Conservation (phyloP, 2,888 invertebrate species). For the Caenorhabditis angaria region DNA sequence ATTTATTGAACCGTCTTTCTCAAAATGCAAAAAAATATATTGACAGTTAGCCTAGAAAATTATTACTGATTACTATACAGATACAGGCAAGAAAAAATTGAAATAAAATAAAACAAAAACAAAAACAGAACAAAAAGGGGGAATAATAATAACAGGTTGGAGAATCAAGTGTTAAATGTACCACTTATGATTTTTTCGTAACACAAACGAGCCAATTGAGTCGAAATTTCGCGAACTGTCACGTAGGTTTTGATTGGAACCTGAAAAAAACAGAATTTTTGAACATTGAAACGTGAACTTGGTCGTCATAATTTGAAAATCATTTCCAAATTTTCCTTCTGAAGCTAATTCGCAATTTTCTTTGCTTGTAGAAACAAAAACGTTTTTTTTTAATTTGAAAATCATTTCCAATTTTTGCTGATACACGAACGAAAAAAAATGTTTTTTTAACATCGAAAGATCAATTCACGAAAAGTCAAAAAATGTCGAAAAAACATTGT, state of each 20-base stretch:
- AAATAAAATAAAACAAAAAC: not conserved
- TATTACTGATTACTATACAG: not conserved
- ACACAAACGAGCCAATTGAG: slow-evolving; percentile 40
- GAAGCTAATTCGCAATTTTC: too few relatives aligned
- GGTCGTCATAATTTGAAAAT: too few relatives aligned
- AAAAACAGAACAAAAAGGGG: not conserved
- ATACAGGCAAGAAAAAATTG: not conserved
- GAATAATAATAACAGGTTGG: not conserved
- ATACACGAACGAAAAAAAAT: too few relatives aligned
- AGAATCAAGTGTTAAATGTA: slow-evolving; percentile 6
- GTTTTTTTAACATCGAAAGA: too few relatives aligned
- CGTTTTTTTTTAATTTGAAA: too few relatives aligned
- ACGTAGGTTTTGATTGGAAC: slow-evolving; percentile 41
- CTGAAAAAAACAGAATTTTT: slow-evolving; percentile 1
- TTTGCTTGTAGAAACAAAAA: too few relatives aligned
- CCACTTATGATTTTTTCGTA: slow-evolving; percentile 36
- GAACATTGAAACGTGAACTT: not conserved
- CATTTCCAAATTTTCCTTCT: too few relatives aligned
- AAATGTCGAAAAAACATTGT: too few relatives aligned
- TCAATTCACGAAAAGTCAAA: too few relatives aligned
- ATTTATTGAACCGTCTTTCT: slow-evolving; percentile 1
- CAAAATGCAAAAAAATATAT: slow-evolving; percentile 1
- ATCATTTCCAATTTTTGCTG: too few relatives aligned
- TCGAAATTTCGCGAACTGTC: slow-evolving; percentile 37
- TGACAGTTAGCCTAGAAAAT: not conserved